A percentile compares a stretch with the other conserved stretches of the same genome.
Evolutionary conservation across 2,113 vertebrate genomes (phyloP).

Genomic region (Azemiops feae): DNA sequence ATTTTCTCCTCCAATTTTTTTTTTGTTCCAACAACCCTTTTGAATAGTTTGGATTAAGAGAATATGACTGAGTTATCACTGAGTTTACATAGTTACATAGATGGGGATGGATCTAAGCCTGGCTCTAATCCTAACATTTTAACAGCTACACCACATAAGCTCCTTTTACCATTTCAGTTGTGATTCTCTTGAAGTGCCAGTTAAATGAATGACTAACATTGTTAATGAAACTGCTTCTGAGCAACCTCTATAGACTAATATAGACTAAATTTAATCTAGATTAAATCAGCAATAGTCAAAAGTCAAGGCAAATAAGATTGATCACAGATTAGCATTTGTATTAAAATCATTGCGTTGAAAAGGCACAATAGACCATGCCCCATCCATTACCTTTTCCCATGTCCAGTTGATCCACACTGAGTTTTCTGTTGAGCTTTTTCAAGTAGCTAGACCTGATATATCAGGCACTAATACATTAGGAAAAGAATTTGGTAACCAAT

Average conservation of each 20-base stretch:
- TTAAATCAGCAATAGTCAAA: neutral
- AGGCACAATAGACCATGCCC: neutral
- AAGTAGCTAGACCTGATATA: neutral
- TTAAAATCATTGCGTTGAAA: neutral
- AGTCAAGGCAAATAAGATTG: neutral
- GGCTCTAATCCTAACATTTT: neutral
- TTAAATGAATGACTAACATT: neutral
- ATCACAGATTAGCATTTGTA: neutral
- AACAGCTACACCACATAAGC: neutral
- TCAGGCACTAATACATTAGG: neutral
- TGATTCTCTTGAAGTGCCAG: neutral
- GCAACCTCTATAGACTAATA: neutral
- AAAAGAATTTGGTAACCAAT: neutral
- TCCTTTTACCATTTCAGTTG: neutral
- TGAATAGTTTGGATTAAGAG: neutral
- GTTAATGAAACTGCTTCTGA: neutral
- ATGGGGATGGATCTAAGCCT: neutral
- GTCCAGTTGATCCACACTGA: neutral
- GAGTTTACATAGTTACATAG: neutral
- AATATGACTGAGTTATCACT: neutral
- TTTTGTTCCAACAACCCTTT: neutral
- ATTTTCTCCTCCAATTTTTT: neutral
- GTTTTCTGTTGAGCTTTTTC: neutral
- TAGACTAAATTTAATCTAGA: neutral
- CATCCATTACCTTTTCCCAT: neutral